Evolutionary conservation across 2,888 invertebrate species (phyloP), one percentile per base, ranked within the genome.

Genomic region (Anorthoa munda): DNA sequence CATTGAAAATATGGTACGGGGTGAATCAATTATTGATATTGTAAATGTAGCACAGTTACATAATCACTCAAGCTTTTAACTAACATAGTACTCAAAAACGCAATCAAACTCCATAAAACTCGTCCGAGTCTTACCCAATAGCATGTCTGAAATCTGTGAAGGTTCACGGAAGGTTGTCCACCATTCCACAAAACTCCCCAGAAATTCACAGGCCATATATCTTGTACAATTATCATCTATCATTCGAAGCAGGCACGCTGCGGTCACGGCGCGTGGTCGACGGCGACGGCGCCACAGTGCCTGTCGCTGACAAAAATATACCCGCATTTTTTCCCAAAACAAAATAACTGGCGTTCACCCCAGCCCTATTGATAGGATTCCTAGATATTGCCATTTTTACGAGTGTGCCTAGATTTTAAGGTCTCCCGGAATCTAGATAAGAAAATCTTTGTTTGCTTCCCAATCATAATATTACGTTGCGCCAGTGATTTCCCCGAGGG

Each of bases 291-390:
- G 50, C 59, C 65, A 66, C 61, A 63, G 50, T 31, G 73, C 65
- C 83, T 86, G 82, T 56, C 71, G 58, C 55, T 80, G 77, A 85
- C 86, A 80, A 80, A 87, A 85, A 87, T 82, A 63, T 74, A 31
- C 61, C 60, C 67, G 26, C 66, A 72, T 61, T 72, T 77, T 77
- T 74, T 71, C 72, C 63, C 26, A 64, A 72, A 81, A 79, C 70
- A 72, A 74, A 86, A 85, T 68, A 77, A 51, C 75, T 60, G 66
- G 23, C 66, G 46, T 77, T 77, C 56, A 26, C 48, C 63, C 31
- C 59, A n/a, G 46, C 60, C 72, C 55, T 63, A 75, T 75, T 86
- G 72, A 81, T 81, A 75, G 72, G 61, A 67, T 73, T 58, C 17
- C 26, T 31, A 61, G 81, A 80, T 72, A 72, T 75, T 72, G 81